Conservation (phyloP, 30 jellyfish, hydroid and myxozoan species). For the Aurelia sp. region DNA sequence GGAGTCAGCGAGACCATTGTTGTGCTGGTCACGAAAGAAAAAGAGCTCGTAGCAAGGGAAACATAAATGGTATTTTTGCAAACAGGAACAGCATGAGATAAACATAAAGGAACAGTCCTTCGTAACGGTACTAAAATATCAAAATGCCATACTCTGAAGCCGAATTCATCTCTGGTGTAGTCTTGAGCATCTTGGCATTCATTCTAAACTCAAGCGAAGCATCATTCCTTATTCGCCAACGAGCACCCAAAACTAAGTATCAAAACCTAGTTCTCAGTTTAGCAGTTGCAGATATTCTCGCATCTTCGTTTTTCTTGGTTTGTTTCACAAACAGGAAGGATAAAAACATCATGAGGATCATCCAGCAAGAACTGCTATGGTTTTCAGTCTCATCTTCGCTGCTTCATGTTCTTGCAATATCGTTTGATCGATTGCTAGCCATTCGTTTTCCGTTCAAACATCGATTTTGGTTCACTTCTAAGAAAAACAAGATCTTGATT, state of each 20-base stretch:
- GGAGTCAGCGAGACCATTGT: too few relatives aligned
- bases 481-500: slow-evolving; percentile 33
- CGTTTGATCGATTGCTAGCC: slow-evolving; percentile 66
- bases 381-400: slow-evolving; percentile 66
- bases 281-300: slow-evolving; percentile 53
- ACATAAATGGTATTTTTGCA: too few relatives aligned
- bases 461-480: slow-evolving; percentile 64
- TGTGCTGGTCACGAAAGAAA: too few relatives aligned
- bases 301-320: slow-evolving; percentile 25
- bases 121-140: neutral
- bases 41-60: too few relatives aligned
- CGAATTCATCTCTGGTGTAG: slow-evolving; percentile 26
- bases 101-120: too few relatives aligned
- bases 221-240: slow-evolving; percentile 28
- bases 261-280: slow-evolving; percentile 54
- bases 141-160: neutral
- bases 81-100: too few relatives aligned
- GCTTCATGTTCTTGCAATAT: slow-evolving; percentile 70
- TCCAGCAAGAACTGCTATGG: slow-evolving; percentile 55
- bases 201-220: slow-evolving; percentile 42
- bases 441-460: slow-evolving; percentile 72
- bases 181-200: slow-evolving; percentile 26
- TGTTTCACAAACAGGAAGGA: neutral
- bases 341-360: neutral
- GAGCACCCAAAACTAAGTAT: slow-evolving; percentile 38